phyloP scores from a whole-genome alignment of 2,113 vertebrate genomes.

The Trogon melanurus region DNA sequence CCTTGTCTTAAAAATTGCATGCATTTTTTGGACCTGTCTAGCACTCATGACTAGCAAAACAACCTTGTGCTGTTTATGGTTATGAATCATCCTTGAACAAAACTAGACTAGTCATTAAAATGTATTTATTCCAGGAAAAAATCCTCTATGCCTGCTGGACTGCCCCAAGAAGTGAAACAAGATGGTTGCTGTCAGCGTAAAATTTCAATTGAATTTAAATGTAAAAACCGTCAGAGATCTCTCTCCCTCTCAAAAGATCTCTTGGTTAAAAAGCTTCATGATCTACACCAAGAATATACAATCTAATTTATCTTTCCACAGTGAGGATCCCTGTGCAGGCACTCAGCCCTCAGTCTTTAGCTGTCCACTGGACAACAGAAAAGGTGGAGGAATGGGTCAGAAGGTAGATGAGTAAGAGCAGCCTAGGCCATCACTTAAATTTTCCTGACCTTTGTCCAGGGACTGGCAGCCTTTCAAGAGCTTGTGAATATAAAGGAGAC shows the following conservation, averaged over 20 bases:
- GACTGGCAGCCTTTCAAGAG: background rate
- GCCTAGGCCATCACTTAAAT: background rate
- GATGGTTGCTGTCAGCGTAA: background rate
- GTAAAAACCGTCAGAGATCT: background rate
- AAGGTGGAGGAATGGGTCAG: background rate
- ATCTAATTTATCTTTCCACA: background rate
- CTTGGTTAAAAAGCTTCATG: background rate
- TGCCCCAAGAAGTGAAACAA: background rate
- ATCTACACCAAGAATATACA: background rate
- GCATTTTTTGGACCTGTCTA: background rate
- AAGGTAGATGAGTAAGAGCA: background rate
- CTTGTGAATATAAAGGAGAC: background rate
- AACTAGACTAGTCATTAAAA: background rate
- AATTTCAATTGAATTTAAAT: background rate
- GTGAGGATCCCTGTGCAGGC: background rate
- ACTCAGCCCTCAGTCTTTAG: background rate
- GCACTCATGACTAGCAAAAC: background rate
- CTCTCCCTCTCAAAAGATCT: background rate
- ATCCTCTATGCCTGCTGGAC: background rate
- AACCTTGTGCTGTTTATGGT: background rate
- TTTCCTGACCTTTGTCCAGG: background rate
- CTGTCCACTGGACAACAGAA: background rate
- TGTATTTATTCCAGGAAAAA: background rate
- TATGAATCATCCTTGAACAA: background rate
- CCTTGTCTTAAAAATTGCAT: background rate